These are phyloP conservation scores for Antidorcas marsupialis DNA, from an alignment of 2,113 vertebrate species.

Conservation along the genomic window DNA sequence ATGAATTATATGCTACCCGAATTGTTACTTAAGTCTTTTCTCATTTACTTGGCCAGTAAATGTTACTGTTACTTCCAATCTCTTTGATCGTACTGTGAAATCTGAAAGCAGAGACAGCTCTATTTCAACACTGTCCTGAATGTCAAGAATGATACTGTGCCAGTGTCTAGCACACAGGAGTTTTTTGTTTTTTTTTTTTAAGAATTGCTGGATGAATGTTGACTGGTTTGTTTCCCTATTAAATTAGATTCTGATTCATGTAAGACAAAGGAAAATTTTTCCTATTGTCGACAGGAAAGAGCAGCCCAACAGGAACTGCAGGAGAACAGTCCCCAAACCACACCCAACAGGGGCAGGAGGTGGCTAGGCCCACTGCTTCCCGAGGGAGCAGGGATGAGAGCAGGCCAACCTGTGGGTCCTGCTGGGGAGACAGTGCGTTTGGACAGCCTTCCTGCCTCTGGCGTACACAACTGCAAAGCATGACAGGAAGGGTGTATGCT, in stretches of 20 bases:
- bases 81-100: background rate
- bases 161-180: background rate
- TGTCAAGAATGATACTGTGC: background rate
- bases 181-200: background rate
- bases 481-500: slow-evolving; percentile 57
- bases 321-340: background rate
- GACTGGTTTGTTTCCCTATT: background rate
- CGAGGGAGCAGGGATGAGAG: background rate
- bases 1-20: background rate
- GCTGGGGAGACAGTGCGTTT: background rate
- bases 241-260: background rate
- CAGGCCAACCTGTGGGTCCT: background rate
- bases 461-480: background rate
- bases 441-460: background rate
- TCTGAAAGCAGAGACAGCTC: background rate
- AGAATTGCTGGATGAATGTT: background rate
- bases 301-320: background rate
- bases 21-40: background rate
- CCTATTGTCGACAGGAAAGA: slow-evolving; percentile 8
- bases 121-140: background rate
- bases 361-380: background rate
- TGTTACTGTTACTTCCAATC: background rate
- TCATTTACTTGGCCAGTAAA: background rate
- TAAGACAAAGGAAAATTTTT: slow-evolving; percentile 11
- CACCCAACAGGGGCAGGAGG: background rate